Evolutionary conservation across 1,140 invertebrate species (phyloP), one percentile per base, ranked within the genome.

Genomic region (Atta texana): DNA sequence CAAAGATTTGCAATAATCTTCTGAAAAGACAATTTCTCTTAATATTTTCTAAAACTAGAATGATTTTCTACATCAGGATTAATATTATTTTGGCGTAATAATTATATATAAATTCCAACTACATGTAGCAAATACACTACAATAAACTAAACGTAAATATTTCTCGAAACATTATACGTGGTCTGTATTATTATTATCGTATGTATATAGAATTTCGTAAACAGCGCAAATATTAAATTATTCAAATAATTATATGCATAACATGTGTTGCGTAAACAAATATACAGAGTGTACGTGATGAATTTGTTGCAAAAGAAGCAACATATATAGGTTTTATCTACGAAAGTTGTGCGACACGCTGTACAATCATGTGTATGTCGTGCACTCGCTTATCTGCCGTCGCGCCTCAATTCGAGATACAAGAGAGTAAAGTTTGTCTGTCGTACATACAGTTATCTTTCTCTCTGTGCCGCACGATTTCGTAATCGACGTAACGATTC

Each of bases 391-490:
- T 90, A 90, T 90, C 89, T 85, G 16, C 59, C 68, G 86, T 84
- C 81, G 86, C 80, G 86, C 86, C 57, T 53, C 49, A 59, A 80
- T 68, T 64, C 59, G 57, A 76, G 88, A 89, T 89, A 90, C 77
- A 90, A 87, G 76, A 76, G 10, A 72, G 77, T 84, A 84, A 90
- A 77, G 77, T 89, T 89, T 85, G 77, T 64, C 72, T 66, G 59
- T n/a, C 31, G 72, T 87, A 87, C 61, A 88, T 82, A 76, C 77
- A 59, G 39, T 90, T 89, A 90, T 90, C 88, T 90, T 28, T 44
- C 78, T 90, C 24, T 44, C 68, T 68, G 64, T 49, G 18, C 34
- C 66, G 51, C 44, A n/a, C n/a, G 51, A 74, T 89, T 90, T 90
- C 85, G 88, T 77, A 87, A 90, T 89, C 71, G 76, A 88, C 57